Evolutionary conservation across 1,140 invertebrate genomes (phyloP).

Genomic region (Oryzaephilus surinamensis): DNA sequence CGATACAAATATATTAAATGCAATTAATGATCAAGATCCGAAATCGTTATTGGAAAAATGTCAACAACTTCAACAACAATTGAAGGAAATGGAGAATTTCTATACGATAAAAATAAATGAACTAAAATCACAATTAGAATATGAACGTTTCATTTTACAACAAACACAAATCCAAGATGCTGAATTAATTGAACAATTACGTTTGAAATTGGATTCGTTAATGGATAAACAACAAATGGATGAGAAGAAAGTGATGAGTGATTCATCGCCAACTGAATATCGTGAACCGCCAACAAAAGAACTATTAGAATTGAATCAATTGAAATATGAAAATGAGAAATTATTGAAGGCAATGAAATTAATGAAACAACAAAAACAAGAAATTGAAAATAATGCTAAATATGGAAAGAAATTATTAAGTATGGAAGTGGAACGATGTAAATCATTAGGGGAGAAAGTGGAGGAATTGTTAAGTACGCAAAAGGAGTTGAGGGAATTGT

Average conservation of each 20-base stretch:
- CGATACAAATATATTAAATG: slow-evolving; percentile 46
- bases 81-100: slow-evolving; percentile 1
- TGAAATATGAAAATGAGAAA: slow-evolving; percentile 30
- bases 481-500: slow-evolving; percentile 30
- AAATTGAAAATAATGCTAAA: slow-evolving; percentile 16
- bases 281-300: too few relatives aligned
- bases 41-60: slow-evolving; percentile 15
- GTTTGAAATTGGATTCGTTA: slow-evolving; percentile 47
- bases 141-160: slow-evolving; percentile 33
- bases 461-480: slow-evolving; percentile 24
- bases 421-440: slow-evolving; percentile 19
- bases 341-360: slow-evolving; percentile 1
- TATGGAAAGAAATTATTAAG: slow-evolving; percentile 17
- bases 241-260: slow-evolving; percentile 46
- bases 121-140: slow-evolving; percentile 32
- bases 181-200: slow-evolving; percentile 49
- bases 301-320: slow-evolving; percentile 31
- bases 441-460: slow-evolving; percentile 39
- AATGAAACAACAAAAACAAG: slow-evolving; percentile 38
- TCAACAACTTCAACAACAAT: slow-evolving; percentile 1
- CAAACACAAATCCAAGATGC: slow-evolving; percentile 48
- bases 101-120: too few relatives aligned
- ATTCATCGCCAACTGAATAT: too few relatives aligned
- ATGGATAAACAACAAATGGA: slow-evolving; percentile 51
- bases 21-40: slow-evolving; percentile 22